phyloP scores from a whole-genome alignment of 2,888 invertebrate genomes.

The Oeneis ivallda region DNA sequence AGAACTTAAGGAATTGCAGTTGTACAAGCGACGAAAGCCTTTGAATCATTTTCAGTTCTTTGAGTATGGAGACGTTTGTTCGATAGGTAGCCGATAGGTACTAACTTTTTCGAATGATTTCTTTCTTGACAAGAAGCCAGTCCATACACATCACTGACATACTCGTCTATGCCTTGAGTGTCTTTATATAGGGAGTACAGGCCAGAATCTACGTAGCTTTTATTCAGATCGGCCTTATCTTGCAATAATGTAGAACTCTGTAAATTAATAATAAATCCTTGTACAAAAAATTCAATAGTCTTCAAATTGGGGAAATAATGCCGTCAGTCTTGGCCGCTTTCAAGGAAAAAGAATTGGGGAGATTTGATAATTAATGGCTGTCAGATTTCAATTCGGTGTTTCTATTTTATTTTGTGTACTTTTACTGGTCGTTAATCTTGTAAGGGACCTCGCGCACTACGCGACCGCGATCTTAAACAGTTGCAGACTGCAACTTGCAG shows the following conservation, averaged over 20 bases:
- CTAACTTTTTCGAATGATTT: slow-evolving; percentile 44
- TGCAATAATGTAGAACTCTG: slow-evolving; percentile 56
- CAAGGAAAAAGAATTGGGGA: not conserved
- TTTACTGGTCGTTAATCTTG: not conserved
- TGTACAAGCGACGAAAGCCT: too few species aligned
- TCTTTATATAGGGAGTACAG: slow-evolving; percentile 65
- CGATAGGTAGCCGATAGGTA: not conserved
- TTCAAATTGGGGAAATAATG: slow-evolving; percentile 2
- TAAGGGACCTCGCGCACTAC: too few species aligned
- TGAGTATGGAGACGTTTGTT: too few species aligned
- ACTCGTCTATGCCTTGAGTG: slow-evolving; percentile 55
- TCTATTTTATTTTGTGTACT: not conserved
- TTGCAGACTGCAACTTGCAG: too few species aligned
- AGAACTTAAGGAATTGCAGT: too few species aligned
- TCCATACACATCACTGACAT: slow-evolving; percentile 50
- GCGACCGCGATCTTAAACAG: too few species aligned
- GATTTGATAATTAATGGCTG: not conserved
- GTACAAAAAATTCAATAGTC: slow-evolving; percentile 10
- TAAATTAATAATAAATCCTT: slow-evolving; percentile 21
- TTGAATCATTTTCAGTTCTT: too few species aligned
- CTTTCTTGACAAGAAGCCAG: slow-evolving; percentile 48
- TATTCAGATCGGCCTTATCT: slow-evolving; percentile 48
- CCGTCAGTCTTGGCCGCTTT: not conserved
- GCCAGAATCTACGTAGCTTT: slow-evolving; percentile 52
- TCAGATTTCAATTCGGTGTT: not conserved